Base-by-base conservation (phyloP, 2,888 invertebrate species). In the Teinopalpus imperialis region DNA sequence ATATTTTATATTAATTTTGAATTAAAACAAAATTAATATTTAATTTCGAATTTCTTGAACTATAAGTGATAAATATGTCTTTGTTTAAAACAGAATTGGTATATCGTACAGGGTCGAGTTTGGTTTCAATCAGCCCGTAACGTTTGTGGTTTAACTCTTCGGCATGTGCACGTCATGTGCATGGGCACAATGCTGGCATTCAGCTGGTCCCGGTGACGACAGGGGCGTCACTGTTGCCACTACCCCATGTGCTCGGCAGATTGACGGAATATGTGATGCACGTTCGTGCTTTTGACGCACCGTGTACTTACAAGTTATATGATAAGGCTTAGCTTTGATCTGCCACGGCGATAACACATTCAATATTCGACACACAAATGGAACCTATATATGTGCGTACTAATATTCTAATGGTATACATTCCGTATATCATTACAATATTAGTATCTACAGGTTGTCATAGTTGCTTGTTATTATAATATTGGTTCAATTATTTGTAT, bases 141-240 rank as follows among this genome's bases (percentile, higher is more conserved):
- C 12, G 13, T 3, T 16, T 24, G 12, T 12, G 40, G n/a, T n/a
- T n/a, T 32, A 24, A 32, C 32, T 29, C 14, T 13, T 32, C 14
- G 12, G 62, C 64, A 67, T 63, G 53, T 57, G 57, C 53, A 57
- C 75, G 75, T 83, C 81, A 66, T 80, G 78, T 64, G 56, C 60
- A 62, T 75, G 78, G 72, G 61, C 63, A 85, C 81, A 82, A 81
- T 73, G 74, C 71, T 69, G 69, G 61, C 79, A 76, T 82, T 83
- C 69, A 81, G 68, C 60, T 54, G 52, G 48, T 49, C 31, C 26
- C 59, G 54, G 52, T 65, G 56, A 54, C 65, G 62, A 61, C 70
- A 56, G 60, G 63, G 56, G 58, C 63, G 60, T 53, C 63, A 59
- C 59, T 56, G 55, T 54, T 48, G 53, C 49, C 52, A 46, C 51